phyloP scores from a whole-genome alignment of 2,888 invertebrate species.

The Patella pellucida region DNA sequence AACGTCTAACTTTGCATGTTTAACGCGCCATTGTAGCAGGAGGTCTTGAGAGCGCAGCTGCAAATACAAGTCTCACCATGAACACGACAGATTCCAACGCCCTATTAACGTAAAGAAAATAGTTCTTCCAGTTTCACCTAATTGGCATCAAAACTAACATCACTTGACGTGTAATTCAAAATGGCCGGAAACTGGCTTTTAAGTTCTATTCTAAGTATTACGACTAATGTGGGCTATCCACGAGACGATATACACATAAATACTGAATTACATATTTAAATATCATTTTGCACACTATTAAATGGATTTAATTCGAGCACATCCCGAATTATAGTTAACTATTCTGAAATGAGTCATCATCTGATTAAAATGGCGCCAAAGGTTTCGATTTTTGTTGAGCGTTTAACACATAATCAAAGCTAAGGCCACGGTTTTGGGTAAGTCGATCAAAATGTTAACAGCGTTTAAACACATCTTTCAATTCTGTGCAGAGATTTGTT shows the following conservation, averaged over 20 bases:
- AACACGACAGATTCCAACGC: constrained; percentile 4
- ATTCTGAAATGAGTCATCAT: not conserved
- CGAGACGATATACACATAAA: too few relatives aligned
- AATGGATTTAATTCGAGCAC: too few relatives aligned
- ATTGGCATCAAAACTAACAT: not conserved
- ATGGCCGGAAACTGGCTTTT: too few relatives aligned
- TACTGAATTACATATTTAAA: too few relatives aligned
- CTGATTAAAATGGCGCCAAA: not conserved
- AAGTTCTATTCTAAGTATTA: too few relatives aligned
- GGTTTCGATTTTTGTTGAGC: not conserved
- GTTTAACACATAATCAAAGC: not conserved
- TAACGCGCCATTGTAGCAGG: constrained; percentile 6
- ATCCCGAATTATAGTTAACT: too few relatives aligned
- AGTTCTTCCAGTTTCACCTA: not conserved
- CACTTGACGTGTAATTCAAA: too few relatives aligned
- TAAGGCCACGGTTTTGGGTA: not conserved
- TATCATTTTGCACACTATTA: too few relatives aligned
- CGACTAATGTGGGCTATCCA: too few relatives aligned
- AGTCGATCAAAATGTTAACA: constrained; percentile 1
- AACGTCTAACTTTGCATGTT: not conserved
- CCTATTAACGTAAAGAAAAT: not conserved
- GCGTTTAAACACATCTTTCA: not conserved
- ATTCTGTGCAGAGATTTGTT: not conserved
- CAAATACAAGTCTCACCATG: not conserved
- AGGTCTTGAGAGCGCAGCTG: not conserved